Evolutionary conservation across 2,888 invertebrate genomes (phyloP).

Genomic region (Caradrina clavipalpis): DNA sequence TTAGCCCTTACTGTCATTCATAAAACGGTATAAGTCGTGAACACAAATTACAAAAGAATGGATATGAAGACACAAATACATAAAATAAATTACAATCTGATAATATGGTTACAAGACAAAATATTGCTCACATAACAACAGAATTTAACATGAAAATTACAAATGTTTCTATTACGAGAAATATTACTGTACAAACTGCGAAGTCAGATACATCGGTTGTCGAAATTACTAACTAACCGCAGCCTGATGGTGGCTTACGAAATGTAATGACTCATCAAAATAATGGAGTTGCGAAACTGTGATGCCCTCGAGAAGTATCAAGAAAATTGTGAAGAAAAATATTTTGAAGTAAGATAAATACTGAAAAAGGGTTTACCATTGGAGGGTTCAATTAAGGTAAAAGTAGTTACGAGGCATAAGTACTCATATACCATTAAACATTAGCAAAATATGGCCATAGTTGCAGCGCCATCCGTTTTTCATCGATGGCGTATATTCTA

Average conservation of each 20-base stretch:
- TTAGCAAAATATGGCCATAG: too few relatives aligned
- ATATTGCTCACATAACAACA: conserved; percentile 17
- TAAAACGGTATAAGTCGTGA: background rate
- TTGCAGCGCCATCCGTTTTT: too few relatives aligned
- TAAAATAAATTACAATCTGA: conserved; percentile 12
- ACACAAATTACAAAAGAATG: conserved; percentile 14
- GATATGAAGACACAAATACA: conserved; percentile 6
- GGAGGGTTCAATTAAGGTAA: too few relatives aligned
- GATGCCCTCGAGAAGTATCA: conserved; percentile 58
- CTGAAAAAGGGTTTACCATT: too few relatives aligned
- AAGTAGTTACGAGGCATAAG: too few relatives aligned
- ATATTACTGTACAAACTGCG: conserved; percentile 50
- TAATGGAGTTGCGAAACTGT: conserved; percentile 65
- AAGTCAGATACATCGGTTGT: conserved; percentile 57
- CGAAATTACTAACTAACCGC: conserved; percentile 72
- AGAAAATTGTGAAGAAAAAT: conserved; percentile 13
- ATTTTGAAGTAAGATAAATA: background rate
- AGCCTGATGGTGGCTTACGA: conserved; percentile 68
- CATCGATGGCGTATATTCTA: too few relatives aligned
- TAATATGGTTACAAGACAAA: conserved; percentile 17
- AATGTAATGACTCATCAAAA: conserved; percentile 74
- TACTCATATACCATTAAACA: too few relatives aligned
- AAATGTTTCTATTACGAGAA: conserved; percentile 35
- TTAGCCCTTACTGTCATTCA: conserved; percentile 5
- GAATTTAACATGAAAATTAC: conserved; percentile 36